Base-by-base conservation (phyloP, 2,797 vertebrate genomes). In the Pseudochaenichthys georgianus region DNA sequence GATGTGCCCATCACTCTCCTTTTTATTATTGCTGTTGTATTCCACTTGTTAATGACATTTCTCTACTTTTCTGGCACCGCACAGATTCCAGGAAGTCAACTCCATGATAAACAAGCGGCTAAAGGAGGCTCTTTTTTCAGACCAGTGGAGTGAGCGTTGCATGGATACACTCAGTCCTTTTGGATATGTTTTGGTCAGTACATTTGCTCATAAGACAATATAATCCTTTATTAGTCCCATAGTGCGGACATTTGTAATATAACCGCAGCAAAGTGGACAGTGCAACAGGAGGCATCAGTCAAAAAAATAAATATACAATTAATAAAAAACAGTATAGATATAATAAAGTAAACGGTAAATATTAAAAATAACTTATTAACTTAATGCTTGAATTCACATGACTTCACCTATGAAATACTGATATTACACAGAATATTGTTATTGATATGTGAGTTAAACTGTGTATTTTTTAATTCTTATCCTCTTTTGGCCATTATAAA, bases 91-190 rank as follows among this genome's bases (percentile, higher is more conserved):
- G 89, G 98, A 99, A 89, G 97, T 99, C 74, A 99, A 99, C 86
- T 99, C 97, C 72, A 99, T 97, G 97, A 97, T 99, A 89, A 99
- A 97, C 93, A 97, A 98, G 88, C 92, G 97, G n/a, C 95, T 99
- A 85, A 99, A 99, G 90, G 98, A 99, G 42, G 98, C 92, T 46
- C 96, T 99, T 21, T 99, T 99, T 88, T 97, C 96, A 1, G 98
- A 99, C 90, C 97, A 98, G 88, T 99, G 98, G 98, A 99, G 95
- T 0, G 97, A 99, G 78, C 96, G 96, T n/a, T 99, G 97, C 91
- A 99, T 99, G 97, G 98, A 99, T 70, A 95, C 96, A 0, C 94
- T 99, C 75, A 96, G 96, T 51, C 97, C 95, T 12, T 97, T 95
- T 78, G 96, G 97, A 91, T 99, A 98, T 2, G 95, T 99, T 80